These are phyloP conservation scores for Hypsopygia costalis DNA, from an alignment of 2,888 invertebrate species.

Conservation along the genomic window DNA sequence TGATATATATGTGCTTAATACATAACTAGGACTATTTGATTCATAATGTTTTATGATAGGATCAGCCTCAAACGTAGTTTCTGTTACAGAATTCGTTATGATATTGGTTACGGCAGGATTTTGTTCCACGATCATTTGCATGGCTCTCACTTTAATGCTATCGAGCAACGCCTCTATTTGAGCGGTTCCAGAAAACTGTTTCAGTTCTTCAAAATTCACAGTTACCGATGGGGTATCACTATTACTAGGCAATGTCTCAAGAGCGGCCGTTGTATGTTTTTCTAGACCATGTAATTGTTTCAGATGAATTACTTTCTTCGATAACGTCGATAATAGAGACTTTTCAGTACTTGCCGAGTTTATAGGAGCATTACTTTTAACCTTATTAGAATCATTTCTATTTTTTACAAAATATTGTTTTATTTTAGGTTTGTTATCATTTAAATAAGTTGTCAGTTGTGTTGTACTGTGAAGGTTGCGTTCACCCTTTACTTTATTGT, in stretches of 20 bases:
- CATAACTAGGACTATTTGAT: too few species aligned
- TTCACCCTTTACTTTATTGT: not conserved
- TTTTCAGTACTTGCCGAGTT: too few species aligned
- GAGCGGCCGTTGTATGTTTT: not conserved
- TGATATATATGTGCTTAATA: too few species aligned
- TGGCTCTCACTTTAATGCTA: conserved; percentile 43
- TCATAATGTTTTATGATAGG: conserved; percentile 13
- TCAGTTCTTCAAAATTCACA: not conserved
- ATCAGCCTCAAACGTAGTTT: conserved; percentile 33
- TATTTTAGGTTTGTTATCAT: not conserved
- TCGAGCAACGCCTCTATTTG: conserved; percentile 47
- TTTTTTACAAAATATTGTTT: not conserved
- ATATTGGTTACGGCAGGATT: conserved; percentile 32
- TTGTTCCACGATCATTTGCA: conserved; percentile 34
- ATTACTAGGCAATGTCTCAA: not conserved
- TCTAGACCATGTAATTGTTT: not conserved
- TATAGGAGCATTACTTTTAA: not conserved
- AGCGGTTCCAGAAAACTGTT: conserved; percentile 28
- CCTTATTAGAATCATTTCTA: not conserved
- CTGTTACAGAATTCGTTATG: conserved; percentile 38
- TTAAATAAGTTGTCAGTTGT: not conserved
- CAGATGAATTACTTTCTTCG: not conserved
- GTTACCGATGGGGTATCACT: not conserved
- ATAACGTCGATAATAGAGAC: not conserved
- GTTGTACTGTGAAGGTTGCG: not conserved